Evolutionary conservation across 2,888 invertebrate genomes (phyloP).

Genomic region (Drosophila kanekoi): DNA sequence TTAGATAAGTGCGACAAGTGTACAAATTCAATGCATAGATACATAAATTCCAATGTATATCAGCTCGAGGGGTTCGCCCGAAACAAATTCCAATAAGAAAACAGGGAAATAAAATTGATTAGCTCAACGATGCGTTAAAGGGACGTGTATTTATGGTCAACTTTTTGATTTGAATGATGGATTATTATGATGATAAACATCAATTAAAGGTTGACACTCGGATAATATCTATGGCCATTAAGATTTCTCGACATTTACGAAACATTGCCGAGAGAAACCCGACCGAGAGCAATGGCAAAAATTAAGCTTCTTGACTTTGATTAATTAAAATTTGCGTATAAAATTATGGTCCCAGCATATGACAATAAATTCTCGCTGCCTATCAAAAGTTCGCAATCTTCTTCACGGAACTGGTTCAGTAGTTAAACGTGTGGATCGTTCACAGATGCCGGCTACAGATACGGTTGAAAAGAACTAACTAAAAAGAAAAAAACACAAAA

Average conservation of each 20-base stretch:
- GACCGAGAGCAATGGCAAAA: conserved; percentile 18
- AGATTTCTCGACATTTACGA: background rate
- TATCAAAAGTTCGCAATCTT: conserved; percentile 62
- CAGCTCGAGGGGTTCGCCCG: background rate
- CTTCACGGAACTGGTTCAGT: conserved; percentile 41
- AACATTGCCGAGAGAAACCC: conserved; percentile 18
- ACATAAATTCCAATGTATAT: conserved; percentile 19
- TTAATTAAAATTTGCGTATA: conserved; percentile 46
- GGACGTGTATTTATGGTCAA: background rate
- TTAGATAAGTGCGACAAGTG: conserved; percentile 70
- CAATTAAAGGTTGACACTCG: conserved; percentile 16
- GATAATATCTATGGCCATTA: conserved; percentile 16
- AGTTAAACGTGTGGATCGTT: background rate
- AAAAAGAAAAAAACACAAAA: background rate
- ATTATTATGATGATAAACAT: conserved; percentile 30
- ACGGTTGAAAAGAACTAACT: background rate
- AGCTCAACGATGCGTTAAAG: conserved; percentile 7
- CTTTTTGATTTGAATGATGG: conserved; percentile 20
- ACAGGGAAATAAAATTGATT: conserved; percentile 60
- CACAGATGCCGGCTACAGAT: conserved; percentile 27
- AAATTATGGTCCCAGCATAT: conserved; percentile 41
- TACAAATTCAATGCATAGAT: conserved; percentile 26
- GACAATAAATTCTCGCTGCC: conserved; percentile 57
- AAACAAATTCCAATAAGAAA: conserved; percentile 28
- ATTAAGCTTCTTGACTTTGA: conserved; percentile 36